phyloP scores from a whole-genome alignment of 1,140 invertebrate genomes.

The Hormaphis cornu region DNA sequence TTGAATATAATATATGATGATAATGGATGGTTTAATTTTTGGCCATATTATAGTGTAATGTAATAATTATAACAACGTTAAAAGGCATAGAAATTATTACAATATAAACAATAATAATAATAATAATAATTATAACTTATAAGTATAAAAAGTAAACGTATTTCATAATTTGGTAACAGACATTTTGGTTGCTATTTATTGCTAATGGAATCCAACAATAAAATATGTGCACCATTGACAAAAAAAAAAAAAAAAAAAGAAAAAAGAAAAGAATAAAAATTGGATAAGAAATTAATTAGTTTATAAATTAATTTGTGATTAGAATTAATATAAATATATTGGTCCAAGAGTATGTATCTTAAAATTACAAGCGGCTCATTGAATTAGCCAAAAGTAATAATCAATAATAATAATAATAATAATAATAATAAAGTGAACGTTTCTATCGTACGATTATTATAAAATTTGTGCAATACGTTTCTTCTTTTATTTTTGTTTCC shows the following conservation, averaged over 20 bases:
- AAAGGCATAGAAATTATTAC: constrained; percentile 2
- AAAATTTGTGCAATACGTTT: background rate
- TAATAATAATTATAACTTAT: background rate
- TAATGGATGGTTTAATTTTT: background rate
- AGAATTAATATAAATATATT: constrained; percentile 16
- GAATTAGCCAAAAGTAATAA: constrained; percentile 17
- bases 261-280: background rate
- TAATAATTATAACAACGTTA: no score
- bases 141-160: constrained; percentile 16
- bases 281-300: constrained; percentile 1
- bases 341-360: constrained; percentile 29
- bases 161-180: constrained; percentile 24
- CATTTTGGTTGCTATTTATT: constrained; percentile 24
- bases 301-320: no score
- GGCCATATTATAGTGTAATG: no score
- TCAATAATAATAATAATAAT: background rate
- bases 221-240: constrained; percentile 12
- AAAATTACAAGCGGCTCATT: constrained; percentile 18
- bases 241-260: background rate
- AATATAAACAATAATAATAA: background rate
- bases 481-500: background rate
- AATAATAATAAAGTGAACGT: background rate
- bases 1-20: background rate
- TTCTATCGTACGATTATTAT: background rate
- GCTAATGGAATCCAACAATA: constrained; percentile 27